Evolutionary conservation across 1,140 invertebrate genomes (phyloP).

Genomic region (Leucophenga varia): DNA sequence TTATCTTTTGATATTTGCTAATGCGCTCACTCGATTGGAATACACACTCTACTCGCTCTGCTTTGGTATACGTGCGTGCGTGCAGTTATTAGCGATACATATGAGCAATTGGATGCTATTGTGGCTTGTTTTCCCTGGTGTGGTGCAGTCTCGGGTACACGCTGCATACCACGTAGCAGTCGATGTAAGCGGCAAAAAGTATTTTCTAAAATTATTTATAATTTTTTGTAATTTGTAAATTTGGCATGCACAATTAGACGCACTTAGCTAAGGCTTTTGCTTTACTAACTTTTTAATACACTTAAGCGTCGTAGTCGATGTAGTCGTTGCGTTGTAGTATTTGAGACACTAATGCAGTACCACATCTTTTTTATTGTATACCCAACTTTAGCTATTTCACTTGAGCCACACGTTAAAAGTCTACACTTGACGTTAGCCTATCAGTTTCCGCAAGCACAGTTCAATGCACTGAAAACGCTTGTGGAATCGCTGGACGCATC

Average conservation of each 20-base stretch:
- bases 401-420: slow-evolving; percentile 79
- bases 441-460: slow-evolving; percentile 75
- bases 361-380: too few relatives aligned
- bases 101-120: slow-evolving; percentile 69
- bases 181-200: slow-evolving; percentile 56
- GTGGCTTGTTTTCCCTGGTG: slow-evolving; percentile 72
- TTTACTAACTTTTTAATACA: too few relatives aligned
- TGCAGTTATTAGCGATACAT: slow-evolving; percentile 62
- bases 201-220: too few relatives aligned
- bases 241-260: too few relatives aligned
- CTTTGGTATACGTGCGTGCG: not conserved
- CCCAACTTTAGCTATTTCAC: slow-evolving; percentile 67
- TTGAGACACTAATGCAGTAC: too few relatives aligned
- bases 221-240: too few relatives aligned
- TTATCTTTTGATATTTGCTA: slow-evolving; percentile 34
- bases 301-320: too few relatives aligned
- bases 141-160: slow-evolving; percentile 57
- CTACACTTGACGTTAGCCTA: slow-evolving; percentile 86
- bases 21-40: slow-evolving; percentile 36
- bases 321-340: too few relatives aligned
- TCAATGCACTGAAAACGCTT: slow-evolving; percentile 70
- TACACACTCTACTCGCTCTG: slow-evolving; percentile 19
- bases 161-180: slow-evolving; percentile 55
- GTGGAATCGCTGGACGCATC: slow-evolving; percentile 70
- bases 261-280: too few relatives aligned